Base-by-base conservation (phyloP, 2,888 invertebrate species). In the Colostygia pectinataria region DNA sequence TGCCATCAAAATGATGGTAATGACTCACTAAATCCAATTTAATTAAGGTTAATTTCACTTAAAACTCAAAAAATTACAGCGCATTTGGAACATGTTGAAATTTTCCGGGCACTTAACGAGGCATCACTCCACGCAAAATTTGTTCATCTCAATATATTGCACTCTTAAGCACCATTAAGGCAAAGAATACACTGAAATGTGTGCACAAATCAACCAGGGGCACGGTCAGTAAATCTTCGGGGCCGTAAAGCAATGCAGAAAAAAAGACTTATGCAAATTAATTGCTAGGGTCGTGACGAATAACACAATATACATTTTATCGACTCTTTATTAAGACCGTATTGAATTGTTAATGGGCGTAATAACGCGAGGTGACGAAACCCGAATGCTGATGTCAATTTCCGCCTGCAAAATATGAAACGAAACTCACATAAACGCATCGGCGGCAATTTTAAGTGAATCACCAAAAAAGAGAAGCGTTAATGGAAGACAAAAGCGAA, bases 401-500 rank as follows among this genome's bases (percentile, higher is more conserved):
- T 84, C 83, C 84, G 77, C 67, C 69, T 67, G 68, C 50, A n/a
- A n/a, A 41, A 45, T 51, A 51, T 51, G 27, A 45, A 44, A 42
- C 20, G 20, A 33, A 33, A 33, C 27, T 72, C 73, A 24, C 71
- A 63, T 66, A 70, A 64, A 58, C 61, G 65, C 63, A 66, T 63
- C 68, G 64, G 67, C 63, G 66, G 65, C 65, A 63, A 77, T 68
- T 80, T 80, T 79, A 76, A 78, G 74, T 80, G 80, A 83, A 77
- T 80, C 81, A 82, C 63, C 67, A 77, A 81, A 79, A 79, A 69
- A 65, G 69, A 75, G 69, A 70, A 79, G 68, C 77, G 75, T 71
- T 86, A 87, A 87, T 86, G 83, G 81, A 83, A 85, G 77, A 87
- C 85, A 87, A 87, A 85, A 85, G 83, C 74, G 80, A 74, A 82